A percentile compares a stretch with the other conserved stretches of the same genome.
phyloP scores from a whole-genome alignment of 2,888 invertebrate genomes.

The Stegana nigrithorax region DNA sequence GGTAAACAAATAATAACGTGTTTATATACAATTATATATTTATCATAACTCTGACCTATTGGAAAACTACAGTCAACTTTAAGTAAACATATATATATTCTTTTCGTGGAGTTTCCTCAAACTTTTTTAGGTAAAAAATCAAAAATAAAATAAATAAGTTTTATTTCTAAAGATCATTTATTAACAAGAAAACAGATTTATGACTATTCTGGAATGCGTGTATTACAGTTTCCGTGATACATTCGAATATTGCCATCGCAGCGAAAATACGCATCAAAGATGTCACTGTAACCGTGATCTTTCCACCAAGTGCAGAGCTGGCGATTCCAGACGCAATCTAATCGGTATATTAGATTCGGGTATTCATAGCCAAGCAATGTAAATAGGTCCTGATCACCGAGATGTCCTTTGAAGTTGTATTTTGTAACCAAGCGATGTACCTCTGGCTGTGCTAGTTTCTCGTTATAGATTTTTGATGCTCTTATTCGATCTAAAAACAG shows the following conservation, averaged over 20 bases:
- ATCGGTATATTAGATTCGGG: slow-evolving; percentile 77
- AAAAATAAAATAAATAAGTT: no score
- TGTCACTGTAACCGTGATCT: slow-evolving; percentile 78
- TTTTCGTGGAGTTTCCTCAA: no score
- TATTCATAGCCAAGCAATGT: slow-evolving; percentile 78
- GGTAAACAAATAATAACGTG: no score
- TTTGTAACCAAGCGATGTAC: slow-evolving; percentile 73
- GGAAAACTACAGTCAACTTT: no score
- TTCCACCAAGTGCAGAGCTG: slow-evolving; percentile 87
- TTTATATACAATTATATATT: no score
- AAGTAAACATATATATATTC: no score
- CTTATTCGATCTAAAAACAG: slow-evolving; percentile 77
- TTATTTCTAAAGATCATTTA: no score
- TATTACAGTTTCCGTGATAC: slow-evolving; percentile 82
- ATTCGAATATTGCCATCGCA: slow-evolving; percentile 76
- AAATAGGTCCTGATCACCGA: slow-evolving; percentile 87
- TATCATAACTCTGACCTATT: no score
- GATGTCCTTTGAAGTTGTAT: slow-evolving; percentile 78
- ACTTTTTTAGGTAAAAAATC: no score
- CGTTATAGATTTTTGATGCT: slow-evolving; percentile 73
- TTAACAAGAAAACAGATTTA: background rate
- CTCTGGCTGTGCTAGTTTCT: slow-evolving; percentile 71
- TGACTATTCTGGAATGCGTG: slow-evolving; percentile 72
- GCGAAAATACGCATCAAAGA: slow-evolving; percentile 78
- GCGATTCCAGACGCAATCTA: slow-evolving; percentile 84